These are phyloP conservation scores for Aricia artaxerxes DNA, from an alignment of 2,888 invertebrate genomes.

Conservation along the genomic window DNA sequence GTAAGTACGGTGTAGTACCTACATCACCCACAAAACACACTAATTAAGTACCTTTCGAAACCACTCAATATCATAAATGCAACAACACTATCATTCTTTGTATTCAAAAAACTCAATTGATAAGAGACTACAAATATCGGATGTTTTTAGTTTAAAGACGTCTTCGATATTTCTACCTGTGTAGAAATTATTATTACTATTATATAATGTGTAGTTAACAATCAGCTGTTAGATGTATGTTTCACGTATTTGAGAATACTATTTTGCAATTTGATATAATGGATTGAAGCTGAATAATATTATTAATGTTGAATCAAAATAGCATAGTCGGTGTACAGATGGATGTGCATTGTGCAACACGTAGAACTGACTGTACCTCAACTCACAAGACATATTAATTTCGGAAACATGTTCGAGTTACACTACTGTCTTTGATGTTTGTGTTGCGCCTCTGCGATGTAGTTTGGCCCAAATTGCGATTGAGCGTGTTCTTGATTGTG, in stretches of 20 bases:
- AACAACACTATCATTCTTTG: too few relatives aligned
- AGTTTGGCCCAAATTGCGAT: conserved; percentile 3
- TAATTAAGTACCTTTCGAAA: too few relatives aligned
- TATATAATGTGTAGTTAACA: not conserved
- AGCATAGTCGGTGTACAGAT: not conserved
- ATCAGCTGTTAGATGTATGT: not conserved
- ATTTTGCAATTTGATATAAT: not conserved
- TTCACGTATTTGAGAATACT: not conserved
- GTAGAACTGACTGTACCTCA: not conserved
- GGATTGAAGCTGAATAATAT: not conserved
- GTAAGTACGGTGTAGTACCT: too few relatives aligned
- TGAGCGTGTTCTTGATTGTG: not conserved
- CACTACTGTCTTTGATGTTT: not conserved
- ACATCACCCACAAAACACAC: too few relatives aligned
- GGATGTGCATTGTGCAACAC: too few relatives aligned
- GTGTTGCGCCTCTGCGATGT: not conserved
- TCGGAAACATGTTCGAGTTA: not conserved
- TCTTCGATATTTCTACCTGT: too few relatives aligned
- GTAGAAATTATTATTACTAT: too few relatives aligned
- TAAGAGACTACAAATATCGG: too few relatives aligned
- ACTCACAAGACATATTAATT: not conserved
- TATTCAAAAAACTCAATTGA: too few relatives aligned
- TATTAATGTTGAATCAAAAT: not conserved
- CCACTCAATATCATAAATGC: too few relatives aligned
- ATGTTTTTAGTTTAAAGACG: too few relatives aligned